Conservation (phyloP, 2,113 vertebrate species). For the Antechinus flavipes region DNA sequence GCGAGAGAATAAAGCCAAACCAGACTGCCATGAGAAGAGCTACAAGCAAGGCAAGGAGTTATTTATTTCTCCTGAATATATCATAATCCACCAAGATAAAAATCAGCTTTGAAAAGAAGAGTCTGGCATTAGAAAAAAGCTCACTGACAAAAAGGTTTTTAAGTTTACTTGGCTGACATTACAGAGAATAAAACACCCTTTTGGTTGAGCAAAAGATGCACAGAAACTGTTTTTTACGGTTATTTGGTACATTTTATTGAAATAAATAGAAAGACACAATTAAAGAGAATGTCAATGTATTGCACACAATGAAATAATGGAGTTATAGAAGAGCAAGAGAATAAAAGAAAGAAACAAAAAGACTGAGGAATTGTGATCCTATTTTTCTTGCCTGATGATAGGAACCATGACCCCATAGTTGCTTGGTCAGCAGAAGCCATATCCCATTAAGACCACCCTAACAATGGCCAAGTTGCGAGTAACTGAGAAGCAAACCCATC, state of each 20-base stretch:
- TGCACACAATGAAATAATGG: background rate
- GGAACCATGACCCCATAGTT: background rate
- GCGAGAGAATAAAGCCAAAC: background rate
- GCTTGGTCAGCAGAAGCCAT: background rate
- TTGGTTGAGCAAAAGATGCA: conserved; percentile 12
- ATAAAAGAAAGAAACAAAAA: background rate
- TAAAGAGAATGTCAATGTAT: background rate
- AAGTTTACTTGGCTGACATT: conserved; percentile 32
- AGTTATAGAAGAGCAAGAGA: background rate
- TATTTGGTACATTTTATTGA: background rate
- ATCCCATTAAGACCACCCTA: background rate
- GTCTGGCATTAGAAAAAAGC: background rate
- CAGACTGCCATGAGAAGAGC: background rate
- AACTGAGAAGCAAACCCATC: background rate
- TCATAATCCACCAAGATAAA: background rate
- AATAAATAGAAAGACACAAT: background rate
- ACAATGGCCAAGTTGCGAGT: background rate
- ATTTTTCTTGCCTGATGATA: background rate
- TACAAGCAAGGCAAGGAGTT: background rate
- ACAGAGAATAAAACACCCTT: conserved; percentile 23
- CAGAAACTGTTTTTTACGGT: background rate
- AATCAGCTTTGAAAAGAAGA: conserved; percentile 8
- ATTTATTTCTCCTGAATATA: background rate
- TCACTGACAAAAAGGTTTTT: conserved; percentile 18
- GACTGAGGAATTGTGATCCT: background rate